Base-by-base conservation (phyloP, 1,140 invertebrate species). In the Ostrea edulis region DNA sequence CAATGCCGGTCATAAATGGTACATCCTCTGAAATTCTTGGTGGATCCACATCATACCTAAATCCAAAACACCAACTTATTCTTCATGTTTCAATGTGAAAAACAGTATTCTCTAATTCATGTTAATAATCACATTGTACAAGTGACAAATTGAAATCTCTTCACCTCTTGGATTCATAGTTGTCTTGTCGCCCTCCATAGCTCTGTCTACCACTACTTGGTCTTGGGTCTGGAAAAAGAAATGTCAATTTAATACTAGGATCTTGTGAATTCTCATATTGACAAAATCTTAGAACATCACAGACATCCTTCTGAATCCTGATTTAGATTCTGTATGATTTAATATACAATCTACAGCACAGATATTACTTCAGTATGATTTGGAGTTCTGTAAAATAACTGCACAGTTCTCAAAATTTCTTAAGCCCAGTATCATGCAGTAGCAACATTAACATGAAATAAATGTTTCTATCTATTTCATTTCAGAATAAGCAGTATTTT, bases 1-100 rank as follows among this genome's bases (percentile, higher is more conserved):
- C 83, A 58, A 85, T 85, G 22, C 83, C 83, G 8, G 83, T 85
- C 83, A 85, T 85, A 20, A 85, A 85, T 11, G 83, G 83, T 0
- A 85, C 83, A 62, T 85, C 83, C 7, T 85, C 83, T 2, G 83
- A 55, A 44, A 85, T 85, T 83, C 82, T 83, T 53, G 82, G 82
- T 20, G 44, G 44, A 83, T 83, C 44, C 44, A 53, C 82, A 83
- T 83, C 82, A 83, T 53, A 54, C 20, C 82, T 83, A 22, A 14
- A 35, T 25, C 35, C 35, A 81, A 81, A 81, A 81, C 71, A 81
- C 35, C 17, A 81, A 81, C n/a, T 81, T 44, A 25, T 22, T 22
- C 14, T 62, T 62, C 8, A 77, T 5, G 2, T 77, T 29, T 25
- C 3, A 29, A 17, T 29, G 12, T 29, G 9, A 29, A 77, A 35